Base-by-base conservation (phyloP, 92 coral and sea anemone species). In the Phenganax stokvisi region DNA sequence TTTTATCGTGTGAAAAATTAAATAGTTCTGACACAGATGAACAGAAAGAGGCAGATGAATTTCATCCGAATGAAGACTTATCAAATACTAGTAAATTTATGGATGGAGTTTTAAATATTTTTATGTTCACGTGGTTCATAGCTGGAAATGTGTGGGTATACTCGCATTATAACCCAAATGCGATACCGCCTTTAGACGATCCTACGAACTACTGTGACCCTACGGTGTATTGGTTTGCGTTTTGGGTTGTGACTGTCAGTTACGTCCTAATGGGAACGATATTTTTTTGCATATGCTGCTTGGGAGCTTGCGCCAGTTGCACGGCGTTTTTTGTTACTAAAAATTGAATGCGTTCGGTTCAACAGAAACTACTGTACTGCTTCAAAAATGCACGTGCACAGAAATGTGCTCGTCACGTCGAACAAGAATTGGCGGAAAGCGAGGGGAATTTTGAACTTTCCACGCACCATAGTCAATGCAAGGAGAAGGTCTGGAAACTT, bases 111-210 rank as follows among this genome's bases (percentile, higher is more conserved):
- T 81, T 96, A 78, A 96, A 96, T 85, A 86, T 96, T 44, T 96
- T 96, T 84, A 80, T 96, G 81, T 96, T 96, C 72, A 92, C 99
- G 0, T 96, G 99, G 99, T 96, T 96, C 78, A 96, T 96, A n/a
- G 99, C 99, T 56, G 99, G 99, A 15, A 96, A 96, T 77, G 92
- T 96, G 74, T 96, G 99, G 99, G 99, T 96, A 8, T 96, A 96
- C 80, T 88, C 97, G 76, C 90, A 96, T 73, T 96, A 96, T 79
- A 87, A 89, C 55, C 97, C 99, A 3, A 92, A 96, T 55, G 92
- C 93, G 71, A 80, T 72, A 51, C 97, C 97, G 3, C 93, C 97
- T 10, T 83, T 92, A 20, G 85, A 88, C 16, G 96, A 96, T 76
- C 90, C 96, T 6, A 81, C 87, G 83, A 89, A 96, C 91, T 96